These are phyloP conservation scores for Cebus imitator DNA, from an alignment of 2,113 vertebrate species.

Conservation along the genomic window DNA sequence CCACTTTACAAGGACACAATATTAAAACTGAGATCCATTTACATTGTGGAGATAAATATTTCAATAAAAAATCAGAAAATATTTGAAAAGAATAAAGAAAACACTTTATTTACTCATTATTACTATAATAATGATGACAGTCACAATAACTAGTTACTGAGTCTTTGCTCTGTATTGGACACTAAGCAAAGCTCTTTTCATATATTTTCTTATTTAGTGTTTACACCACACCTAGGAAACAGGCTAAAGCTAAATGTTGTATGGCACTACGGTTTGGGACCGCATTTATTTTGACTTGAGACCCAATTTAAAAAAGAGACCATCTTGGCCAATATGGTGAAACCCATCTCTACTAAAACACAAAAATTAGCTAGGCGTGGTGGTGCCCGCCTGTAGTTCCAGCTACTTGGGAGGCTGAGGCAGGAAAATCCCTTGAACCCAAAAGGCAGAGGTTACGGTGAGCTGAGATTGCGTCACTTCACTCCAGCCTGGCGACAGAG, in stretches of 20 bases:
- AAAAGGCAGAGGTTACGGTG: too few relatives aligned
- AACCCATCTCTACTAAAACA: too few relatives aligned
- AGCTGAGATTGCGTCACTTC: too few relatives aligned
- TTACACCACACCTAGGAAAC: neutral
- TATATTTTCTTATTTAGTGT: neutral
- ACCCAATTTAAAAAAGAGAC: neutral
- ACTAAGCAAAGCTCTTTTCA: neutral
- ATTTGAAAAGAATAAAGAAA: neutral
- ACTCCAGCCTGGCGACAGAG: too few relatives aligned
- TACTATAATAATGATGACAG: neutral
- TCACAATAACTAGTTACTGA: neutral
- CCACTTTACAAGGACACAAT: neutral
- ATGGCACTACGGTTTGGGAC: neutral
- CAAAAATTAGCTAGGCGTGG: too few relatives aligned
- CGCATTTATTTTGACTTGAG: neutral
- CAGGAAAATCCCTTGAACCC: too few relatives aligned
- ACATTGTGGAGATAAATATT: neutral
- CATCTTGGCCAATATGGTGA: too few relatives aligned
- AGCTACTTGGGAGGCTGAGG: too few relatives aligned
- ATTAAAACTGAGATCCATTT: neutral
- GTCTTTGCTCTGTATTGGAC: neutral
- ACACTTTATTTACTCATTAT: neutral
- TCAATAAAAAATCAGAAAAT: neutral
- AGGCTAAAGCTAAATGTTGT: neutral
- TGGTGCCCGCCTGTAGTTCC: too few relatives aligned